Evolutionary conservation across 2,113 vertebrate genomes (phyloP).

Genomic region (Zingel zingel): DNA sequence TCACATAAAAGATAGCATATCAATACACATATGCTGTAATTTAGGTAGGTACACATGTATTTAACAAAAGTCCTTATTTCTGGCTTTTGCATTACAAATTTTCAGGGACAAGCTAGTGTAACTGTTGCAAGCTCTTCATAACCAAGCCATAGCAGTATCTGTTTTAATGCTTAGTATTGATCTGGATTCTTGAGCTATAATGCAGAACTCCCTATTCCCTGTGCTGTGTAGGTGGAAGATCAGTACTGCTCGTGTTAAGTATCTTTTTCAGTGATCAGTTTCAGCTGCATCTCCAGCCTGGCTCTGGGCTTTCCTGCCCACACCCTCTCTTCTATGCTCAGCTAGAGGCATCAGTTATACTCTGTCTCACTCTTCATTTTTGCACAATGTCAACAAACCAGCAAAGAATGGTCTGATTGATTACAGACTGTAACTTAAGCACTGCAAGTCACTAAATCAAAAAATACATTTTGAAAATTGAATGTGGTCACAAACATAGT

Average conservation of each 20-base stretch:
- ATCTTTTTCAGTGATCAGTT: background rate
- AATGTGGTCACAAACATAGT: too few species aligned
- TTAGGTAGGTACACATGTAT: too few species aligned
- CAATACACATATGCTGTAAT: too few species aligned
- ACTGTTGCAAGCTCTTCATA: constrained; percentile 1
- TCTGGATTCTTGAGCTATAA: background rate
- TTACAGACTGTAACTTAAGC: background rate
- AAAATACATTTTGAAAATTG: too few species aligned
- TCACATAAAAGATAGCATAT: background rate
- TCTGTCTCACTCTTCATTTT: background rate
- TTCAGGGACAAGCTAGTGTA: background rate
- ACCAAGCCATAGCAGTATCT: background rate
- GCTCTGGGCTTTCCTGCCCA: background rate
- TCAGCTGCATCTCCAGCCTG: background rate
- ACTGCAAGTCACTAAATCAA: too few species aligned
- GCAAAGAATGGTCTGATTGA: background rate
- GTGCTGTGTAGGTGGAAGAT: constrained; percentile 1
- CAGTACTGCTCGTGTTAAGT: background rate
- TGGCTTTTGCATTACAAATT: background rate
- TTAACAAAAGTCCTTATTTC: background rate
- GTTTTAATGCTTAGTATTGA: constrained; percentile 18
- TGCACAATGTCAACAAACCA: background rate
- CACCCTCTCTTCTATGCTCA: background rate
- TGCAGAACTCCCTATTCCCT: background rate
- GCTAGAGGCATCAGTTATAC: background rate